phyloP scores from a whole-genome alignment of 1,140 invertebrate genomes.

The Potamilus streckersoni region DNA sequence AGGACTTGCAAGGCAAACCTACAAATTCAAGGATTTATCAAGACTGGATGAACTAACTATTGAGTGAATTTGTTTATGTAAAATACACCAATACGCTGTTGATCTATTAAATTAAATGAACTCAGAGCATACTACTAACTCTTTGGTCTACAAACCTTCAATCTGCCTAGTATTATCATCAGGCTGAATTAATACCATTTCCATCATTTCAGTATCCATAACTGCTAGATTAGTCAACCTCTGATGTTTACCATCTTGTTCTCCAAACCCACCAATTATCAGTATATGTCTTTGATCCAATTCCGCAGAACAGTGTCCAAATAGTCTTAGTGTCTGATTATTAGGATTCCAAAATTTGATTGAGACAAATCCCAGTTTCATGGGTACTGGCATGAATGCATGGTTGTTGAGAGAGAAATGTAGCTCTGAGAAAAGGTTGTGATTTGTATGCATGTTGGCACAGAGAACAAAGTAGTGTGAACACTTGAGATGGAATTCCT shows the following conservation, averaged over 20 bases:
- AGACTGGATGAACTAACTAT: too few relatives aligned
- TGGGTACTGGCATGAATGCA: not conserved
- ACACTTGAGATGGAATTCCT: conserved; percentile 72
- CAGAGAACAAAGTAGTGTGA: conserved; percentile 70
- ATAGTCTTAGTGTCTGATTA: conserved; percentile 32
- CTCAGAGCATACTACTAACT: not conserved
- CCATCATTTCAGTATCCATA: conserved; percentile 40
- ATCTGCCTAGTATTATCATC: conserved; percentile 29
- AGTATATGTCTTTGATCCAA: conserved; percentile 35
- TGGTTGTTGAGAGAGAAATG: not conserved
- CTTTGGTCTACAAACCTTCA: conserved; percentile 26
- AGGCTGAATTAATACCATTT: conserved; percentile 28
- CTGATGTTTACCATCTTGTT: conserved; percentile 57
- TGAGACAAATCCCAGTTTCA: not conserved
- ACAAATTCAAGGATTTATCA: too few relatives aligned
- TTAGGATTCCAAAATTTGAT: too few relatives aligned
- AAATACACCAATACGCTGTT: too few relatives aligned
- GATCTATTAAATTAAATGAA: not conserved
- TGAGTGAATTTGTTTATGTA: not conserved
- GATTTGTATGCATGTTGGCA: conserved; percentile 45
- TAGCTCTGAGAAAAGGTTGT: conserved; percentile 8
- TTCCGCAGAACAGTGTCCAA: conserved; percentile 54
- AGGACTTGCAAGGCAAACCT: too few relatives aligned
- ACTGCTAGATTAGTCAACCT: conserved; percentile 50
- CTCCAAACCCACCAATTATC: conserved; percentile 65